These are phyloP conservation scores for Mercenaria mercenaria DNA, from an alignment of 1,140 invertebrate species.

Conservation along the genomic window DNA sequence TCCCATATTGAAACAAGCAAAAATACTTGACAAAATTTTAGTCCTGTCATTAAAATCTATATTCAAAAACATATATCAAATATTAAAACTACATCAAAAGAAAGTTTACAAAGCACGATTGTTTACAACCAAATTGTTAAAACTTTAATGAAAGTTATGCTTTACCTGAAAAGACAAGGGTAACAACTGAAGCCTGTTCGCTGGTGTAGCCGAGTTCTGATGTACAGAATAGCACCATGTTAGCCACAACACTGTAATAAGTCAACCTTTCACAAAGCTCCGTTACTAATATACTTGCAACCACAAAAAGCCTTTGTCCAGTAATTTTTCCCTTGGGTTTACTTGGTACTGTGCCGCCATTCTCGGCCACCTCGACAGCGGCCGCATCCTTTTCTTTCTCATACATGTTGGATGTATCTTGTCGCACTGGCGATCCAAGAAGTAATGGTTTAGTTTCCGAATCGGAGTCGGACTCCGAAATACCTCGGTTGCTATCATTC, in stretches of 20 bases:
- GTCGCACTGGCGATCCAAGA: background rate
- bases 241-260: constrained; percentile 76
- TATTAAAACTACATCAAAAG: no score
- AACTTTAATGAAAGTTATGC: no score
- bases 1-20: no score
- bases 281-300: constrained; percentile 69
- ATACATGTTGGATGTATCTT: background rate
- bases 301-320: constrained; percentile 49
- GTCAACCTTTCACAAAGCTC: constrained; percentile 78
- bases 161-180: constrained; percentile 74
- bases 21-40: no score
- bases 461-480: background rate
- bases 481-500: constrained; percentile 14
- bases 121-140: no score
- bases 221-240: constrained; percentile 75
- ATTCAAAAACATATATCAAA: no score
- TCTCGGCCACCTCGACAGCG: background rate
- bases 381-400: background rate
- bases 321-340: constrained; percentile 46
- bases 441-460: background rate
- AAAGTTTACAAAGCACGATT: no score
- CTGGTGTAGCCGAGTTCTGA: constrained; percentile 56
- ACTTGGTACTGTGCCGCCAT: background rate
- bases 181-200: constrained; percentile 61
- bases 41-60: no score